Conservation (phyloP, 2,797 vertebrate genomes). For the Sorex maritimensis region DNA sequence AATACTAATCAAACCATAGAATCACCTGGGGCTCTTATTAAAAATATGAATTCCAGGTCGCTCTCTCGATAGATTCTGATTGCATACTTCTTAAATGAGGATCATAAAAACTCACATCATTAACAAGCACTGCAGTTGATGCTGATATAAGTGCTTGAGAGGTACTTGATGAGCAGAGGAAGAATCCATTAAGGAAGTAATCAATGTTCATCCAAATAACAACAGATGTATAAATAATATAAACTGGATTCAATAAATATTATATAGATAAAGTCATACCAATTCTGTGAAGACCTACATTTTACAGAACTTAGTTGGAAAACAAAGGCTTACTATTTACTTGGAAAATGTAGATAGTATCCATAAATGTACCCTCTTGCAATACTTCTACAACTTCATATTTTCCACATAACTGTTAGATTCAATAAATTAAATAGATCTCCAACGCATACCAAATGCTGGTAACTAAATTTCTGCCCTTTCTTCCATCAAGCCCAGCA, state of each 20-base stretch:
- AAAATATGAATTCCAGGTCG: conserved; percentile 1
- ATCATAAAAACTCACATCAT: neutral
- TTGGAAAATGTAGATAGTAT: neutral
- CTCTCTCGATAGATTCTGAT: neutral
- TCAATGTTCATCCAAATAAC: neutral
- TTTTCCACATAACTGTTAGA: neutral
- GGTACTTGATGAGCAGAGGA: neutral
- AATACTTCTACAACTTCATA: conserved; percentile 16
- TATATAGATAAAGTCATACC: neutral
- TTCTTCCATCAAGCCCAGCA: neutral
- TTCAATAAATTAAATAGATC: conserved; percentile 10
- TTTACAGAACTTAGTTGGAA: neutral
- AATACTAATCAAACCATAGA: neutral
- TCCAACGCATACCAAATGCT: neutral
- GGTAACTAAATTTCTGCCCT: neutral
- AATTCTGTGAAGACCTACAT: neutral
- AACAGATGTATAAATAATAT: neutral
- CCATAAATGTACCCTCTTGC: neutral
- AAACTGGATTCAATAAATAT: neutral
- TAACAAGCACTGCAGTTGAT: neutral
- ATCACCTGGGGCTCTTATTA: neutral
- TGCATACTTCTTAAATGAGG: neutral
- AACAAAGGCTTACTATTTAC: conserved; percentile 7
- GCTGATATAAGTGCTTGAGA: neutral
- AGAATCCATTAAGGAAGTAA: neutral